Conservation (phyloP, 2,113 vertebrate genomes). For the Acrocephalus arundinaceus region DNA sequence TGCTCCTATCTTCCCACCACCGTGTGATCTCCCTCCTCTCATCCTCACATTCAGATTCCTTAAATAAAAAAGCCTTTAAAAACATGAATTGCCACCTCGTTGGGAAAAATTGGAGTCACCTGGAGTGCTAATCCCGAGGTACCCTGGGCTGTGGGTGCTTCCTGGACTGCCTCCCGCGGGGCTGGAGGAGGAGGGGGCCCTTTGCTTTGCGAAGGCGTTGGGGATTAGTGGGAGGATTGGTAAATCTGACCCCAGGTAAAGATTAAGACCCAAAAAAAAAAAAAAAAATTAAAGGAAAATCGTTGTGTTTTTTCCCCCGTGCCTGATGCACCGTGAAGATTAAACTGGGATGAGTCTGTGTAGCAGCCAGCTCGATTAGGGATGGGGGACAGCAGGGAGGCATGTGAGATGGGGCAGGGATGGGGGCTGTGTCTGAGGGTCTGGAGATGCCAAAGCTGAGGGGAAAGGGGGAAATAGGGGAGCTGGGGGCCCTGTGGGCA, state of each 20-base stretch:
- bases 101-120: background rate
- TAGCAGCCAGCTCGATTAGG: accelerated
- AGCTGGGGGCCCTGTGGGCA: background rate
- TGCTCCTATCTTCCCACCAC: accelerated
- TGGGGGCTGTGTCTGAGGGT: background rate
- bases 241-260: conserved; percentile 56
- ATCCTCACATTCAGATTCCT: background rate
- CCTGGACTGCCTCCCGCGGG: accelerated
- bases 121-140: background rate
- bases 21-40: accelerated
- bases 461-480: no score
- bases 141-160: background rate
- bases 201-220: conserved; percentile 6
- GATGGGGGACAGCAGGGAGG: background rate
- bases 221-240: conserved; percentile 45
- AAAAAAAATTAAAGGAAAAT: background rate
- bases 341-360: background rate
- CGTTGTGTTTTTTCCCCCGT: background rate
- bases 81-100: background rate
- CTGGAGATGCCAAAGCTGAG: background rate
- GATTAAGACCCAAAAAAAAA: conserved; percentile 24
- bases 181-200: background rate
- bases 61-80: background rate
- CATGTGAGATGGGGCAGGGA: background rate
- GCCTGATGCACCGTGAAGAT: conserved; percentile 20